Conservation (phyloP, 2,888 invertebrate genomes). For the Imbricaverruca yamaguchii region DNA sequence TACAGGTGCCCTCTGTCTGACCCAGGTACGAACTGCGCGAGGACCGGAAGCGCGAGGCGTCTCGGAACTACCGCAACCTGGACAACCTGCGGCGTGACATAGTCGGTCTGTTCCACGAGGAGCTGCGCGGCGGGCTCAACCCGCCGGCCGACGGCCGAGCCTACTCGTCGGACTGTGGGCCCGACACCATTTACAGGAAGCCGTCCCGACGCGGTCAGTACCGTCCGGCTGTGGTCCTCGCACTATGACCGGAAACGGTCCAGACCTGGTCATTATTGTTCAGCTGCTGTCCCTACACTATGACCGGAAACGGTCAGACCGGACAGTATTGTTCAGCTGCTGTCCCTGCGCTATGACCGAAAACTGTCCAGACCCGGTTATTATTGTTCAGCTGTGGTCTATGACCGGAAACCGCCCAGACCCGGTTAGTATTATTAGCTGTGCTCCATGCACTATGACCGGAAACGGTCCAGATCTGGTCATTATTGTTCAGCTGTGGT, state of each 20-base stretch:
- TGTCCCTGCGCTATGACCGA: too few relatives aligned
- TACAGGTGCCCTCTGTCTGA: too few relatives aligned
- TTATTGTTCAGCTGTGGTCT: neutral
- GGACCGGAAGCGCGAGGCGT: slow-evolving; percentile 46
- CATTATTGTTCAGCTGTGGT: neutral
- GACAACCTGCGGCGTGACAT: slow-evolving; percentile 47
- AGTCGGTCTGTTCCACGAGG: slow-evolving; percentile 33
- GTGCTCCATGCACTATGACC: too few relatives aligned
- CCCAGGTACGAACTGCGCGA: slow-evolving; percentile 47
- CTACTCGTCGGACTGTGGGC: neutral
- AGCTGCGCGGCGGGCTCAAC: slow-evolving; percentile 5
- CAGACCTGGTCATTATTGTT: neutral
- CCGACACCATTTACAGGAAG: slow-evolving; percentile 13
- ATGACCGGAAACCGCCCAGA: neutral
- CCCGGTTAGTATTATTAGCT: neutral
- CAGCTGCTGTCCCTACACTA: neutral
- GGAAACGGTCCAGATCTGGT: neutral
- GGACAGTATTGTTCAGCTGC: neutral
- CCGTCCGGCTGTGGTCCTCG: neutral
- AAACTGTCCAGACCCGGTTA: neutral
- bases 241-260: neutral
- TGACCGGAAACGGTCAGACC: neutral
- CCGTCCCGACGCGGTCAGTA: slow-evolving; percentile 2
- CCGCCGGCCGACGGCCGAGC: neutral
- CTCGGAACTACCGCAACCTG: slow-evolving; percentile 44